These are phyloP conservation scores for Pseudococcus viburni DNA, from an alignment of 2,888 invertebrate genomes.

Conservation along the genomic window DNA sequence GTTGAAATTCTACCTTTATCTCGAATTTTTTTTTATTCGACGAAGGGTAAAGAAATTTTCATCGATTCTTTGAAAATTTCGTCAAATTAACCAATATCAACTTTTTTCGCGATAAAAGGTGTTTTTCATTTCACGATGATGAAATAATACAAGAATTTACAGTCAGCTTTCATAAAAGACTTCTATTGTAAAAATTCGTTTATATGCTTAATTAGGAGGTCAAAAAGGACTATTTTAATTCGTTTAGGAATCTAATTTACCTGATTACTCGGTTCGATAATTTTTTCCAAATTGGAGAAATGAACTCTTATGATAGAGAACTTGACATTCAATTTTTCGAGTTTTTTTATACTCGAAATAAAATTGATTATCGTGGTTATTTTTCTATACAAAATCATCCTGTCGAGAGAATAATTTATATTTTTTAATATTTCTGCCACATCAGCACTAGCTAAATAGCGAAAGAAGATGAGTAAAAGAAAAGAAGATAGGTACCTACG, in stretches of 20 bases:
- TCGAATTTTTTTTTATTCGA: too few relatives aligned
- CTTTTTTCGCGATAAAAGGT: not conserved
- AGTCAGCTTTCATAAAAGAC: not conserved
- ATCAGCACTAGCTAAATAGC: not conserved
- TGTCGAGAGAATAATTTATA: not conserved
- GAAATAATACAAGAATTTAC: not conserved
- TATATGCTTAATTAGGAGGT: not conserved
- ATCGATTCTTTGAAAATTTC: slow-evolving; percentile 3
- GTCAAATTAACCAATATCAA: not conserved
- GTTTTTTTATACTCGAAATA: too few relatives aligned
- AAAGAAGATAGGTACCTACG: not conserved
- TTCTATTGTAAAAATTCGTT: not conserved
- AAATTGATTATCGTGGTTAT: too few relatives aligned
- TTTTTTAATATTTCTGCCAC: not conserved
- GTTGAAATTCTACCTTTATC: too few relatives aligned
- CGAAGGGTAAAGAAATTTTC: not conserved
- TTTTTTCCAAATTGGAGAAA: too few relatives aligned
- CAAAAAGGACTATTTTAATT: not conserved
- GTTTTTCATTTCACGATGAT: not conserved
- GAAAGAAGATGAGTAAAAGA: not conserved
- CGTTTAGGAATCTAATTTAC: not conserved
- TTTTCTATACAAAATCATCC: too few relatives aligned
- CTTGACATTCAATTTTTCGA: too few relatives aligned
- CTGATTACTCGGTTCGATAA: too few relatives aligned
- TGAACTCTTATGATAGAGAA: too few relatives aligned